Base-by-base conservation (phyloP, 2,888 invertebrate species). In the Portevinia maculata region DNA sequence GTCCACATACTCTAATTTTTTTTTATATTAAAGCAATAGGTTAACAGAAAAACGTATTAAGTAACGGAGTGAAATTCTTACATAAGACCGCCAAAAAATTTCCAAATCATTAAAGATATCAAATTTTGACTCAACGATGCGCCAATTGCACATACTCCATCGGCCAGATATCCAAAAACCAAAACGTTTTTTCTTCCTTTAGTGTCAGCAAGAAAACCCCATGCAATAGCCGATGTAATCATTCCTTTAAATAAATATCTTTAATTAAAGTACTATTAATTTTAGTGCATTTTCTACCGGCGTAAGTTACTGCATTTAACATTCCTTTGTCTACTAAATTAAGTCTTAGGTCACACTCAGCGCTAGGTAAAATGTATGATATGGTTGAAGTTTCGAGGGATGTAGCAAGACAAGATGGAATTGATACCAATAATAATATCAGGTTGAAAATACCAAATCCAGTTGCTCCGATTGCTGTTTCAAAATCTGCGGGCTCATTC, bases 151-250 rank as follows among this genome's bases (percentile, higher is more conserved):
- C 94, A 93, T 37, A 94, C 85, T 0, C 92, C 93, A 48, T 95
- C 93, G 8, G 92, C 87, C 50, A 95, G 88, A 87, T 94, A 94
- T 0, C 95, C 95, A 87, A 92, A 92, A 28, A 94, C 90, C 85
- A 96, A 91, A 64, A 96, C 92, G 87, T 93, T 93, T 85, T 92
- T 93, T 75, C 95, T 92, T 8, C 95, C 96, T 74, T 94, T 91
- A 0, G 94, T 94, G 87, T 96, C 96, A 0, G 95, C 94, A 5
- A 96, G 89, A 87, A 94, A 95, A 0, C 96, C 96, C 96, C 96
- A 96, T 2, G 95, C 84, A 88, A 95, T 92, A 0, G 94, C 94
- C 39, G 95, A 95, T 0, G 93, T 91, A 85, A 95, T 94, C 95
- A 96, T 96, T 19, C 95, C 96, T 95, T 48, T 7, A 59, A 15